A percentile compares a stretch with the other conserved stretches of the same genome.
phyloP scores from a whole-genome alignment of 2,113 vertebrate species.

The Phainopepla nitens region DNA sequence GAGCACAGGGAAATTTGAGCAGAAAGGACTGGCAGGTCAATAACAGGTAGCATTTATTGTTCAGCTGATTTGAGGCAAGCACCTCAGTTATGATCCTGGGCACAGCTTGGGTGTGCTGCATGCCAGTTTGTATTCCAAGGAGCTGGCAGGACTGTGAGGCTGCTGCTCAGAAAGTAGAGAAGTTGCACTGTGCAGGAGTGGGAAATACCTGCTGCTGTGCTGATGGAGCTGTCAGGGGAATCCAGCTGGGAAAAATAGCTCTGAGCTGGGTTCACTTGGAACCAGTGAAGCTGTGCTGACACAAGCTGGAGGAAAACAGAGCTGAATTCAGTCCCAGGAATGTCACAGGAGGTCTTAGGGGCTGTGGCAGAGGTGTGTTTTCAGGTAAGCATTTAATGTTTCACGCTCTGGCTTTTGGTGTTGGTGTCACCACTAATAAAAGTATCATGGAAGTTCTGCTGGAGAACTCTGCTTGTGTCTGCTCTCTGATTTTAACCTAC shows the following conservation, averaged over 20 bases:
- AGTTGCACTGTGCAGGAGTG: background rate
- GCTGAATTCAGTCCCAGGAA: background rate
- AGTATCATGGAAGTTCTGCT: background rate
- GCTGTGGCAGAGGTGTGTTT: background rate
- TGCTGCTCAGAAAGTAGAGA: background rate
- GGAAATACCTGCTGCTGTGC: slow-evolving; percentile 9
- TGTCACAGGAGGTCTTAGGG: background rate
- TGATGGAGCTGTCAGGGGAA: slow-evolving; percentile 18
- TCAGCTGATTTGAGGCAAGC: background rate
- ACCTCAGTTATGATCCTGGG: background rate
- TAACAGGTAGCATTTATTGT: background rate
- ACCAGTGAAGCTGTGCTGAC: background rate
- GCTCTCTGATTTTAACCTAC: background rate
- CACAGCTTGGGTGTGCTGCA: background rate
- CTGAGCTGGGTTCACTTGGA: background rate
- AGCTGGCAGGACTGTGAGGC: background rate
- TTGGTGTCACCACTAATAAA: background rate
- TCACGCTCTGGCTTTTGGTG: background rate
- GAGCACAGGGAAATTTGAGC: background rate
- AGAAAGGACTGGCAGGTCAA: background rate
- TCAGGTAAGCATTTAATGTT: background rate
- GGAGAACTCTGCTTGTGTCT: background rate
- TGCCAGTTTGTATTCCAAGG: background rate
- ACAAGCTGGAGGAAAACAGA: background rate
- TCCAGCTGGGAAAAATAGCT: background rate